Evolutionary conservation across 1,140 invertebrate species (phyloP), one percentile per base, ranked within the genome.

Genomic region (Cydia splendana): DNA sequence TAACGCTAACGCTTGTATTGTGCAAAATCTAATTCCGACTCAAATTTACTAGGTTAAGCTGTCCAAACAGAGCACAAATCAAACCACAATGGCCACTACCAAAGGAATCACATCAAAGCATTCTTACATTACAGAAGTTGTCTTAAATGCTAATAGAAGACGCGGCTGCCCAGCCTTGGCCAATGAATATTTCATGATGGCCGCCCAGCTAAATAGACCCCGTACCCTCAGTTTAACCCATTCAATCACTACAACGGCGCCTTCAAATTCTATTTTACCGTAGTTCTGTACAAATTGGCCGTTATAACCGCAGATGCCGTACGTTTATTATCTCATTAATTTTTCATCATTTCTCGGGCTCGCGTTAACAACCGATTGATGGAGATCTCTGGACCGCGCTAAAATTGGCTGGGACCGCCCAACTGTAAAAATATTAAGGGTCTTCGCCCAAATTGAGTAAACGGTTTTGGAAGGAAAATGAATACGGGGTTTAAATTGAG

Each of bases 101-200:
- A 79, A 67, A 74, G 77, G 67, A 77, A 77, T 71, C 51, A 83
- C 78, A 80, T 77, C 79, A 83, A 81, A 81, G 78, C 80, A 76
- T 76, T 74, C 80, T 84, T 82, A 84, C 81, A 85, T 85, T 83
- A 79, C 80, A 82, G 80, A 85, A 85, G 80, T 85, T 85, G 81
- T 83, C 83, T 83, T 85, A 85, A 85, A 85, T 85, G 83, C 81
- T 85, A 85, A 85, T 85, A 85, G 81, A 85, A 85, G 81, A 83
- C 81, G 83, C 45, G 73, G 78, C 74, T 51, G 71, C 42, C 79
- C 73, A 77, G 80, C 77, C 76, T 81, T 78, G 79, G 42, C 73
- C 78, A 80, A 84, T 85, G 83, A 85, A 85, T 85, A 83, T 85
- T 85, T 85, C 83, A 85, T 85, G 81, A 83, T 79, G 77, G 75